A percentile compares a stretch with the other conserved stretches of the same genome.
Evolutionary conservation across 2,888 invertebrate genomes (phyloP).

Genomic region (Chrysodeixis includens): DNA sequence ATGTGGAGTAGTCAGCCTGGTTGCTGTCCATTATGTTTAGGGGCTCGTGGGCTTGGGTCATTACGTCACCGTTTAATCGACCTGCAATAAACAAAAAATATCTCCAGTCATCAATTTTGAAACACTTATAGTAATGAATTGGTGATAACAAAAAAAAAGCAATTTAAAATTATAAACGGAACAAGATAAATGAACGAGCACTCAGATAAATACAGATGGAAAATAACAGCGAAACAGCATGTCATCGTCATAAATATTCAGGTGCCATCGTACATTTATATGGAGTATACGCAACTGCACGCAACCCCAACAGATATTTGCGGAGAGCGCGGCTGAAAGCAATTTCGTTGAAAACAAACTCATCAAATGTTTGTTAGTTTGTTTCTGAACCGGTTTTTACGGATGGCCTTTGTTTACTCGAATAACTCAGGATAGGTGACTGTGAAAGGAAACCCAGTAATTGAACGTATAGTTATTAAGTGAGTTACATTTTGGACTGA

Average conservation of each 20-base stretch:
- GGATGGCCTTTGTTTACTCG: slow-evolving; percentile 25
- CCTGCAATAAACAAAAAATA: slow-evolving; percentile 63
- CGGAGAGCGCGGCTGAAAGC: slow-evolving; percentile 42
- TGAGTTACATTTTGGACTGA: not conserved
- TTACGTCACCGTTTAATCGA: slow-evolving; percentile 84
- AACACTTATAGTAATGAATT: not conserved
- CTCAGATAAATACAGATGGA: not conserved
- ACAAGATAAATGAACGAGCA: not conserved
- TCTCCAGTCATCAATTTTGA: not conserved
- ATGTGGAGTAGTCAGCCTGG: slow-evolving; percentile 91
- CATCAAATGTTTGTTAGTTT: slow-evolving; percentile 53
- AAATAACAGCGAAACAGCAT: not conserved
- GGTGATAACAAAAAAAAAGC: not conserved
- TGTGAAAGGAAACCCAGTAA: not conserved
- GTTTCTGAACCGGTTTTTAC: slow-evolving; percentile 42
- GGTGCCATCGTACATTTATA: slow-evolving; percentile 11
- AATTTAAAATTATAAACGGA: not conserved
- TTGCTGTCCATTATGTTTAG: slow-evolving; percentile 90
- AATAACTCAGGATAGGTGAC: slow-evolving; percentile 14
- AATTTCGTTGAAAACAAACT: slow-evolving; percentile 51
- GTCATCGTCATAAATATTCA: not conserved
- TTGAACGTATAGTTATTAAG: not conserved
- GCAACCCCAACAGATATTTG: slow-evolving; percentile 30
- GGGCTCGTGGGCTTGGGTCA: slow-evolving; percentile 85
- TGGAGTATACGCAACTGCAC: not conserved